A percentile compares a stretch with the other conserved stretches of the same genome.
phyloP scores from a whole-genome alignment of 2,797 vertebrate species.

The Limnodromus scolopaceus region DNA sequence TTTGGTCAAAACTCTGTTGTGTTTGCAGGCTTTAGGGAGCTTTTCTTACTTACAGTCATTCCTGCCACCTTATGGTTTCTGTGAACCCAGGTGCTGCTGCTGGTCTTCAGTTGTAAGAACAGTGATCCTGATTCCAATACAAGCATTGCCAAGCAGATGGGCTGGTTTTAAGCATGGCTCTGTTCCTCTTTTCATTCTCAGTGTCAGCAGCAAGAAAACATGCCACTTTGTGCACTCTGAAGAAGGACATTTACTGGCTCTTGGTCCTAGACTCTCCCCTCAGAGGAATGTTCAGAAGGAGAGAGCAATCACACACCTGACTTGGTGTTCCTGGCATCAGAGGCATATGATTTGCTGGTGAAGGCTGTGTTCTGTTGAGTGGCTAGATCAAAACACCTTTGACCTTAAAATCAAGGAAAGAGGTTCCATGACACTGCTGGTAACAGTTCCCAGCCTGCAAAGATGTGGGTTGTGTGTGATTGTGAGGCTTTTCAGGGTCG shows the following conservation, averaged over 20 bases:
- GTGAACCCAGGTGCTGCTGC: neutral
- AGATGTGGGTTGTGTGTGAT: neutral
- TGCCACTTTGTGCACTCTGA: neutral
- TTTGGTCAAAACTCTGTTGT: neutral
- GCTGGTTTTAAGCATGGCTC: neutral
- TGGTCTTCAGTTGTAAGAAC: neutral
- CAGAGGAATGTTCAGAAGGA: neutral
- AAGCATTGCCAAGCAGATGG: neutral
- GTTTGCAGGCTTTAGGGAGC: neutral
- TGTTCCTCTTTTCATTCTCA: neutral
- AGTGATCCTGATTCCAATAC: fast-evolving
- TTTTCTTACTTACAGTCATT: neutral
- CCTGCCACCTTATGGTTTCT: neutral
- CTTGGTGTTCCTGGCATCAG: neutral
- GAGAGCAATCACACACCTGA: neutral
- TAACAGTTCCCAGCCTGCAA: neutral
- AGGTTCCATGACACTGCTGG: neutral
- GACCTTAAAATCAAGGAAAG: neutral
- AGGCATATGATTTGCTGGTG: neutral
- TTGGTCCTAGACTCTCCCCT: neutral
- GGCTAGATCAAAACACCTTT: neutral
- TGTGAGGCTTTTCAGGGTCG: neutral
- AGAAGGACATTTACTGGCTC: neutral
- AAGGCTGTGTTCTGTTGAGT: neutral
- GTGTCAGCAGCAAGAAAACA: neutral